phyloP scores from a whole-genome alignment of 2,797 vertebrate species.

The Trematomus bernacchii region DNA sequence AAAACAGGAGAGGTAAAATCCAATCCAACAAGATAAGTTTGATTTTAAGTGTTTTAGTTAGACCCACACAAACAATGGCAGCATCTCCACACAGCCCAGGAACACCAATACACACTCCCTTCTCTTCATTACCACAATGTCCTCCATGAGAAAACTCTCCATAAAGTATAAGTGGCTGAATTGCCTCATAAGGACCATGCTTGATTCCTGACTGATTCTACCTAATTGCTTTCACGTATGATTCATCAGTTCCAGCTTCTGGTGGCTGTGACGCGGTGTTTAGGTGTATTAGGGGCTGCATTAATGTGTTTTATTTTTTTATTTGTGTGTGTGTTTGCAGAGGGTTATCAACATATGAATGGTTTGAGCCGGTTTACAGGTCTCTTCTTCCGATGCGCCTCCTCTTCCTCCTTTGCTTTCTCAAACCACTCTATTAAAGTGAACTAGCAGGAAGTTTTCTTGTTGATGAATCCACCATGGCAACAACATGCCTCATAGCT shows the following conservation, averaged over 20 bases:
- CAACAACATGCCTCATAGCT: constrained; percentile 26
- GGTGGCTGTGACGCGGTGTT: constrained; percentile 4
- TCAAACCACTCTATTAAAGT: constrained; percentile 29
- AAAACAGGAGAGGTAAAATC: not conserved
- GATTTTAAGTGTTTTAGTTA: not conserved
- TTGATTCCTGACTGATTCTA: constrained; percentile 23
- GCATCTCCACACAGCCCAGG: not conserved
- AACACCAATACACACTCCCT: not conserved
- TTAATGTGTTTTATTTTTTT: constrained; percentile 3
- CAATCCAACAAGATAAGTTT: too few relatives aligned
- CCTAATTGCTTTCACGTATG: constrained; percentile 27
- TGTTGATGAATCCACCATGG: constrained; percentile 39
- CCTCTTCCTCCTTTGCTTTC: not conserved
- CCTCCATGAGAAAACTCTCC: not conserved
- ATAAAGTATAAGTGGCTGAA: constrained; percentile 5
- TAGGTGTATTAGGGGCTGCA: not conserved
- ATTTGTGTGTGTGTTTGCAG: not conserved
- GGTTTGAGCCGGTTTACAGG: not conserved
- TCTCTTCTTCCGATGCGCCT: not conserved
- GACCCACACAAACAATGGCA: not conserved
- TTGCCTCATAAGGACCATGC: not conserved
- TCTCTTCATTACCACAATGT: constrained; percentile 7
- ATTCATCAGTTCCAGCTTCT: constrained; percentile 32
- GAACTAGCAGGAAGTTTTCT: constrained; percentile 37
- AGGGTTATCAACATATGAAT: not conserved